A percentile compares a stretch with the other conserved stretches of the same genome.
Evolutionary conservation across 1,140 invertebrate genomes (phyloP).

Genomic region (Cydia amplana): DNA sequence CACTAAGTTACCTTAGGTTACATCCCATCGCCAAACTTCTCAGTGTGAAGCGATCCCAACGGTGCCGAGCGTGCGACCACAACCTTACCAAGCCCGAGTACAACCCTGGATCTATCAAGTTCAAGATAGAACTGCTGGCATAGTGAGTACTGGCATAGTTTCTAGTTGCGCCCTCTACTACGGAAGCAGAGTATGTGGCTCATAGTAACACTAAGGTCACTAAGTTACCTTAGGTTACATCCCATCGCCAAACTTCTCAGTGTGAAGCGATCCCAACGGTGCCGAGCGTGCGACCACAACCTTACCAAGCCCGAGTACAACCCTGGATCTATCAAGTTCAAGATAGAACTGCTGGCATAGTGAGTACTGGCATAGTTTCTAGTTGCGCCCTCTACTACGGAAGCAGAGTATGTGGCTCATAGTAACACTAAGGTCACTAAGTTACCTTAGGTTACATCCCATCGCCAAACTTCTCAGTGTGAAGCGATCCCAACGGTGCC

Average conservation of each 20-base stretch:
- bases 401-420: too few relatives aligned
- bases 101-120: slow-evolving; percentile 96
- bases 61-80: slow-evolving; percentile 94
- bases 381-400: neutral
- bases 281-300: slow-evolving; percentile 95
- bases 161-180: neutral
- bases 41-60: slow-evolving; percentile 92
- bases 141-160: slow-evolving; percentile 81
- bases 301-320: slow-evolving; percentile 97
- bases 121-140: slow-evolving; percentile 97
- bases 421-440: too few relatives aligned
- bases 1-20: too few relatives aligned
- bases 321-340: slow-evolving; percentile 96
- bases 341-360: slow-evolving; percentile 96
- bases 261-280: slow-evolving; percentile 93
- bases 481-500: slow-evolving; percentile 91
- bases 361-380: slow-evolving; percentile 74
- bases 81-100: slow-evolving; percentile 98
- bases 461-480: slow-evolving; percentile 92
- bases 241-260: slow-evolving; percentile 92
- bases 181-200: too few relatives aligned
- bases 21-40: slow-evolving; percentile 92
- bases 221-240: too few relatives aligned
- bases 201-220: too few relatives aligned
- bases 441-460: too few relatives aligned